Evolutionary conservation across 2,113 vertebrate genomes (phyloP).

Genomic region (Xiphophorus maculatus): DNA sequence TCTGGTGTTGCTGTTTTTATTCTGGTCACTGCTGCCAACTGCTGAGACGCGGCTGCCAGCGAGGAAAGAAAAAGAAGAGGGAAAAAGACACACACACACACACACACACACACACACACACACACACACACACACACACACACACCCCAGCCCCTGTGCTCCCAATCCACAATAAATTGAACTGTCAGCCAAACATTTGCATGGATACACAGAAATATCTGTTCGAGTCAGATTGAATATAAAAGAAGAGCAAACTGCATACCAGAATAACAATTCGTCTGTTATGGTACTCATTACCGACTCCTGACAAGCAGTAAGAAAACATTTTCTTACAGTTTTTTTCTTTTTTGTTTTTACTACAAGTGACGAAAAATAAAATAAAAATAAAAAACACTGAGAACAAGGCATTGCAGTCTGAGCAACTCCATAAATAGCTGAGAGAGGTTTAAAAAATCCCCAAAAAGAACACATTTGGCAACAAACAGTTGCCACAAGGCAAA

Average conservation of each 20-base stretch:
- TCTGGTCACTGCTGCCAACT: constrained; percentile 85
- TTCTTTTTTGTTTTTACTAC: too few relatives aligned
- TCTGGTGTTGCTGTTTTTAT: constrained; percentile 87
- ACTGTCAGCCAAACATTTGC: constrained; percentile 75
- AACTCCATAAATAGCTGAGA: neutral
- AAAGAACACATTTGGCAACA: neutral
- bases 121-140: constrained; percentile 2
- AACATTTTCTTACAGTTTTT: neutral
- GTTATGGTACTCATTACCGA: constrained; percentile 29
- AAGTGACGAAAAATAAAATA: neutral
- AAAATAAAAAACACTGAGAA: too few relatives aligned
- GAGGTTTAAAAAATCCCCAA: constrained; percentile 7
- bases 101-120: constrained; percentile 33
- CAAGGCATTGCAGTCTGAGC: neutral
- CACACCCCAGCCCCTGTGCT: constrained; percentile 24
- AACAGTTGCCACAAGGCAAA: neutral
- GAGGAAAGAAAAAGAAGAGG: constrained; percentile 58
- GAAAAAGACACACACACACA: constrained; percentile 35
- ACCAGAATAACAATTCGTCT: constrained; percentile 49
- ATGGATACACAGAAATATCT: constrained; percentile 71
- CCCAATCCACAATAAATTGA: constrained; percentile 74
- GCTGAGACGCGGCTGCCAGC: constrained; percentile 73
- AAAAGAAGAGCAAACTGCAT: constrained; percentile 51
- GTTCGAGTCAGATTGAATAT: constrained; percentile 46
- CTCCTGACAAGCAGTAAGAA: constrained; percentile 26